Base-by-base conservation (phyloP, 2,113 vertebrate species). In the Nematolebias whitei region DNA sequence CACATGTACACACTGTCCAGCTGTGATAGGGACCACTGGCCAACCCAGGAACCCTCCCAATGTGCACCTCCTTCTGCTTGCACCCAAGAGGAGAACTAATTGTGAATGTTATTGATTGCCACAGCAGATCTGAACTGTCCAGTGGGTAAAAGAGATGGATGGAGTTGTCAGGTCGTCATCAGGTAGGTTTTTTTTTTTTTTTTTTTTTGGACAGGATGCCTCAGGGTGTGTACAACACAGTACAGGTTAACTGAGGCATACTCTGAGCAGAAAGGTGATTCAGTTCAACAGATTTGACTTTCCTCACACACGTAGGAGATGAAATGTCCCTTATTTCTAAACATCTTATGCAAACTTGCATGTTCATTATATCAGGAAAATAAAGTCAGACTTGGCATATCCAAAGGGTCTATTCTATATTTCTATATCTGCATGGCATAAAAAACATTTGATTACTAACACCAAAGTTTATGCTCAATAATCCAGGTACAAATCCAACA, bases 31-130 rank as follows among this genome's bases (percentile, higher is more conserved):
- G 83, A 85, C 74, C 38, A 47, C 57, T 13, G 32, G 68, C 72
- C 78, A 72, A 60, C 62, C 63, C 40, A 41, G 44, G 5, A 51
- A 52, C 35, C 54, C 54, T 48, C 48, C 26, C 15, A 19, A 15
- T 16, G 20, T 76, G 81, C 59, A 63, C 69, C 72, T 45, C 63
- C 71, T 63, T 53, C 68, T 63, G 32, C 67, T 74, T 71, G 26
- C 73, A 58, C 71, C 71, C 78, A 73, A 73, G 68, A 84, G 87
- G 78, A 86, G 73, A 83, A 86, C 90, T 92, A 92, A 92, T 93
- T 92, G 90, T 91, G 90, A 88, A 78, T 72, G 57, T 91, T 92
- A 93, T 91, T 91, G 90, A 92, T 92, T 90, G 90, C 88, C 82
- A 63, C 70, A 35, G 72, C 80, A 67, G 78, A 84, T 80, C 81